Evolutionary conservation across 2,888 invertebrate genomes (phyloP).

Genomic region (Cantharis nigra): DNA sequence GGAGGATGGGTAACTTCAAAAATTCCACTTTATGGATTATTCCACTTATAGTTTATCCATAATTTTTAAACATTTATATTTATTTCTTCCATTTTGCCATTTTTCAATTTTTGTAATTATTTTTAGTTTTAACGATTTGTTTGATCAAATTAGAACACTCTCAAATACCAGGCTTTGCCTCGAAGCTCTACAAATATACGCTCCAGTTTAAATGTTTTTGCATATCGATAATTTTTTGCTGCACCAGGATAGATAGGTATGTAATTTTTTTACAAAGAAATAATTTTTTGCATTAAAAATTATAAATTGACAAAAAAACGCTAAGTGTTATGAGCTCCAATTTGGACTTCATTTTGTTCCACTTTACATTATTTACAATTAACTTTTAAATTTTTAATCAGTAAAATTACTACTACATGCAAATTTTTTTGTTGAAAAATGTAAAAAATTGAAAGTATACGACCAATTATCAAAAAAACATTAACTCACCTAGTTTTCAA

Average conservation of each 20-base stretch:
- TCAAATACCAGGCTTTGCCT: not conserved
- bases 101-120: no score
- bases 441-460: not conserved
- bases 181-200: not conserved
- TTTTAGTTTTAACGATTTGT: no score
- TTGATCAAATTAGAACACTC: not conserved
- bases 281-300: not conserved
- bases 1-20: no score
- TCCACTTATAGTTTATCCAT: no score
- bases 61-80: no score
- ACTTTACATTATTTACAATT: not conserved
- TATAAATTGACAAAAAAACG: not conserved
- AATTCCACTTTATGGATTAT: no score
- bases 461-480: not conserved
- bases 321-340: not conserved
- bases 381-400: not conserved
- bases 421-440: not conserved
- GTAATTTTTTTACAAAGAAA: not conserved
- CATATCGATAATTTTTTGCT: not conserved
- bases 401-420: not conserved
- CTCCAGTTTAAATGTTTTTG: not conserved
- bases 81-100: no score
- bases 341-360: not conserved
- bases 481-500: not conserved
- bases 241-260: not conserved